Evolutionary conservation across 2,888 invertebrate genomes (phyloP), one percentile per base, ranked within the genome.

Genomic region (Tromatobia lineatoria): DNA sequence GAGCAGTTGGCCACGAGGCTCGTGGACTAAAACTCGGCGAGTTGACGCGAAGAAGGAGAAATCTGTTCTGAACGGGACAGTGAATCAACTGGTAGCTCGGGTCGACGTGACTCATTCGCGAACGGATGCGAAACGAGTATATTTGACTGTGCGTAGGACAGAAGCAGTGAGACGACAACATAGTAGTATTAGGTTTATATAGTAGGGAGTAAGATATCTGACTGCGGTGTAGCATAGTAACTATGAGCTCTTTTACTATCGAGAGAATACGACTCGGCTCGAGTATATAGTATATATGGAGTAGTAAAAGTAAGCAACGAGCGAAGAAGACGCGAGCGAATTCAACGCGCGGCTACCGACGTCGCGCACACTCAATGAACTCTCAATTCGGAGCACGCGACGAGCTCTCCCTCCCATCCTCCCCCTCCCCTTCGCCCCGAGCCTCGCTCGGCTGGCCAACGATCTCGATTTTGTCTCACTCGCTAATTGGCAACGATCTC

Each of bases 361-460:
- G 75, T 47, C 69, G 29, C 69, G 61, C 75, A 75, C 47, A 69
- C 78, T 78, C 78, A 79, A 79, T 79, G 78, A 79, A 79, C 70
- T 79, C 78, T 79, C 77, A 78, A 78, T 78, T 78, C 78, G 78
- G 64, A 79, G 71, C 70, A 79, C 77, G 77, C 77, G 78, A 79
- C 78, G 64, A 34, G 67, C 47, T 50, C 50, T 47, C 29, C 25
- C 11, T 20, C 47, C 23, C 23, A 38, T 45, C 52, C 38, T 13
- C 52, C 38, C 2, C 47, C 38, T 18, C 20, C 23, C 34, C 18
- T 11, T 10, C 23, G 15, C 23, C 15, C 42, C 25, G 11, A 38
- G 25, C 25, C 61, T 59, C 59, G 45, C 73, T 47, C 25, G 15
- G 59, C 59, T 78, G 50, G 71, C 25, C 78, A 79, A 71, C 78